These are phyloP conservation scores for Hirtodrosophila histrioides DNA, from an alignment of 2,888 invertebrate genomes.

Conservation along the genomic window DNA sequence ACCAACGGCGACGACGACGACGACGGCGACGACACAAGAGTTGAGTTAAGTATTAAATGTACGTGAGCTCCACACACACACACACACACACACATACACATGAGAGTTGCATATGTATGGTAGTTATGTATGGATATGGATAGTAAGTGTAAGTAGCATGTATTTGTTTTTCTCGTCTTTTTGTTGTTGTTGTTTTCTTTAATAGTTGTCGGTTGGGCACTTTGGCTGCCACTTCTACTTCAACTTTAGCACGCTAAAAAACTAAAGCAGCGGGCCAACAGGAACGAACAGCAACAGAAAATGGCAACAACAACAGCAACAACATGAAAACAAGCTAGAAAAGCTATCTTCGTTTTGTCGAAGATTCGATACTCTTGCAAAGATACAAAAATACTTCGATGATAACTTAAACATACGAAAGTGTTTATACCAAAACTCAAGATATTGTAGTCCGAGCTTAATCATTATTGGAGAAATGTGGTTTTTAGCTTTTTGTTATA, in stretches of 20 bases:
- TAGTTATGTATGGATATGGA: conserved; percentile 61
- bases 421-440: too few species aligned
- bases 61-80: conserved; percentile 48
- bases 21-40: conserved; percentile 45
- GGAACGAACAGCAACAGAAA: conserved; percentile 29
- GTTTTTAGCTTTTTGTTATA: too few species aligned
- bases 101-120: conserved; percentile 44
- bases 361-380: too few species aligned
- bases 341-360: too few species aligned
- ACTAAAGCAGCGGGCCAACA: conserved; percentile 52
- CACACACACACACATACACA: conserved; percentile 22
- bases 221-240: conserved; percentile 49
- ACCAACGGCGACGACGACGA: conserved; percentile 30
- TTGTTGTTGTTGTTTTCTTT: conserved; percentile 42
- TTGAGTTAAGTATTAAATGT: conserved; percentile 64
- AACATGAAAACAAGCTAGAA: conserved; percentile 10
- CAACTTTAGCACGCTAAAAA: conserved; percentile 48
- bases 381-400: too few species aligned
- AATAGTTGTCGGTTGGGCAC: conserved; percentile 67
- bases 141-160: conserved; percentile 77
- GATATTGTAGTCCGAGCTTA: too few species aligned
- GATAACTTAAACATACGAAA: too few species aligned
- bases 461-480: too few species aligned
- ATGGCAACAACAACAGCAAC: conserved; percentile 12
- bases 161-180: conserved; percentile 70